Evolutionary conservation across 2,797 vertebrate species (phyloP).

Genomic region (Enteromius paludinosus): DNA sequence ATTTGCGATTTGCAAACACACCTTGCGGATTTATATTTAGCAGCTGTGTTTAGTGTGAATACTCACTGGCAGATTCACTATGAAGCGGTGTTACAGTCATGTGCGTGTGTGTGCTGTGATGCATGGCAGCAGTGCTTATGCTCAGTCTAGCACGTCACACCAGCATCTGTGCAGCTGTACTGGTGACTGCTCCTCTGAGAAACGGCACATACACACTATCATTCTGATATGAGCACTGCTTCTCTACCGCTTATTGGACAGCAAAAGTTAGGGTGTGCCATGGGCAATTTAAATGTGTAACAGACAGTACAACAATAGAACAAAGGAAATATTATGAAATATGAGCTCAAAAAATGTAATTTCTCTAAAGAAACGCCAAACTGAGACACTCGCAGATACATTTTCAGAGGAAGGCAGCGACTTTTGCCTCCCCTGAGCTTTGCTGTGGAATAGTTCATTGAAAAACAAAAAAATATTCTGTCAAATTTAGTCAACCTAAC

Average conservation of each 20-base stretch:
- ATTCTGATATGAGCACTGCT: not conserved
- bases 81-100: constrained; percentile 37
- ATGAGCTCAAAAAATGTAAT: not conserved
- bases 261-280: constrained; percentile 6
- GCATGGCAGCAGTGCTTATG: constrained; percentile 58
- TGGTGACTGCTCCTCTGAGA: constrained; percentile 59
- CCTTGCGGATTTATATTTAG: constrained; percentile 8
- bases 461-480: not conserved
- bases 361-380: not conserved
- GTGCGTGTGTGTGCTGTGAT: constrained; percentile 45
- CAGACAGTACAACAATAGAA: constrained; percentile 5
- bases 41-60: constrained; percentile 24
- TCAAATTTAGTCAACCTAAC: not conserved
- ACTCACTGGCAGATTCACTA: constrained; percentile 2
- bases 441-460: not conserved
- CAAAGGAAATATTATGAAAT: constrained; percentile 12
- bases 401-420: not conserved
- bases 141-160: constrained; percentile 64
- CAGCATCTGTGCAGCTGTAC: constrained; percentile 64
- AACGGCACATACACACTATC: constrained; percentile 30
- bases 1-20: constrained; percentile 9
- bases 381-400: not conserved
- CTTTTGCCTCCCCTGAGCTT: not conserved
- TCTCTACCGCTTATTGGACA: constrained; percentile 19
- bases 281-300: not conserved